Conservation (phyloP, 2,797 vertebrate species). For the Sebastes cheni region DNA sequence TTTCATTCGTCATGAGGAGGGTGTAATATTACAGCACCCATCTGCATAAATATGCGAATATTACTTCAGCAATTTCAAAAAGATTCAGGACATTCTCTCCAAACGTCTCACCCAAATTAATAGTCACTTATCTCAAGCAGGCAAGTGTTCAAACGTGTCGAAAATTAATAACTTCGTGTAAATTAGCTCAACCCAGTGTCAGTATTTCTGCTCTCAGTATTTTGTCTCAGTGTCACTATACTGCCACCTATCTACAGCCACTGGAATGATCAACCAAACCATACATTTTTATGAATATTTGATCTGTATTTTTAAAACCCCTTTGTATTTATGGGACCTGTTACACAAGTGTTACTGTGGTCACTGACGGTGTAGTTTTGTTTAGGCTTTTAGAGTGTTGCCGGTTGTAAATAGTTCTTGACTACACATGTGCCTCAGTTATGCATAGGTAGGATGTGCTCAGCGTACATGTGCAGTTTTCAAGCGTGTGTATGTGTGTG, state of each 20-base stretch:
- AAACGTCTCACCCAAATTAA: background rate
- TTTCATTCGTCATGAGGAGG: background rate
- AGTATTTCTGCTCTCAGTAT: conserved; percentile 50
- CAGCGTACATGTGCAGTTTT: conserved; percentile 43
- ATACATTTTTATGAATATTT: conserved; percentile 26
- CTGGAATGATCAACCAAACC: conserved; percentile 6
- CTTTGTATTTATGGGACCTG: conserved; percentile 47
- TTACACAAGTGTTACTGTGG: conserved; percentile 53
- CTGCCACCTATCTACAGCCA: conserved; percentile 61
- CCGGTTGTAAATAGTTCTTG: conserved; percentile 56
- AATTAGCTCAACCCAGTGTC: conserved; percentile 26
- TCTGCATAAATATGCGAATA: background rate
- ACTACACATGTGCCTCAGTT: conserved; percentile 72
- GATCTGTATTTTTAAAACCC: conserved; percentile 29
- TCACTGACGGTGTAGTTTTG: conserved; percentile 52
- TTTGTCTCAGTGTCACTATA: conserved; percentile 36
- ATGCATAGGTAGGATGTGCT: conserved; percentile 52
- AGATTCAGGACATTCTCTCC: background rate
- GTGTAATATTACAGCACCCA: background rate
- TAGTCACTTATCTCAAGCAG: background rate
- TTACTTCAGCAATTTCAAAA: background rate
- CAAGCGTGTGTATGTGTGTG: conserved; percentile 3
- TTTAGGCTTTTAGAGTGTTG: conserved; percentile 52
- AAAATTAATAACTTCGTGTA: conserved; percentile 17
- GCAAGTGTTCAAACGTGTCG: conserved; percentile 17